Conservation (phyloP, 2,797 vertebrate species). For the Smutsia temminckii region DNA sequence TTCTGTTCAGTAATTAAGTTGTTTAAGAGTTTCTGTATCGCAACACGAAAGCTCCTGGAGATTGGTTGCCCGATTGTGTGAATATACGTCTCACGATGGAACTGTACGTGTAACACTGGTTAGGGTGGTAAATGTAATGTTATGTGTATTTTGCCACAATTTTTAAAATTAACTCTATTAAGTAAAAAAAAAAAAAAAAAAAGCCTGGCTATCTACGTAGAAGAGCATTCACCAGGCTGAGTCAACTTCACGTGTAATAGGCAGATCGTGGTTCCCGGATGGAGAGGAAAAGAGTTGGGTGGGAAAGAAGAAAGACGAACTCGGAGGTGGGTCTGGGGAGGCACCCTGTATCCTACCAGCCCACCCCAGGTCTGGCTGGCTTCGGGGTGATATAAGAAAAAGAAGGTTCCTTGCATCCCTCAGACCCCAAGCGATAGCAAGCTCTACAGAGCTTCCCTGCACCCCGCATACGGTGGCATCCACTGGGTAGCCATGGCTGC, state of each 20-base stretch:
- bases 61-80: accelerated
- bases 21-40: not conserved
- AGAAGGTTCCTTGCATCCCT: not conserved
- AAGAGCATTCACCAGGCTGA: not conserved
- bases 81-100: accelerated
- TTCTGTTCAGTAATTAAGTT: not conserved
- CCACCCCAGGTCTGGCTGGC: accelerated
- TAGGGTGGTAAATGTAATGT: not conserved
- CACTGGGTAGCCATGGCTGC: not conserved
- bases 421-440: not conserved
- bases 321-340: no score
- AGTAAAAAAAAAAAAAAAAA: not conserved
- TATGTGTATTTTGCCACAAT: not conserved
- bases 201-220: not conserved
- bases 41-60: not conserved
- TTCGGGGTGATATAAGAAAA: no score
- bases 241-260: not conserved
- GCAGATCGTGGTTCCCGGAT: not conserved
- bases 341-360: accelerated
- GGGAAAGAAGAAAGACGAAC: not conserved
- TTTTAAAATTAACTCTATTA: not conserved
- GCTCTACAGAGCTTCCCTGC: not conserved
- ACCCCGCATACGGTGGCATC: accelerated
- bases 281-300: not conserved
- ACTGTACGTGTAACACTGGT: accelerated